A percentile compares a stretch with the other conserved stretches of the same genome.
Evolutionary conservation across 1,140 invertebrate species (phyloP).

Genomic region (Meloidogyne hapla): DNA sequence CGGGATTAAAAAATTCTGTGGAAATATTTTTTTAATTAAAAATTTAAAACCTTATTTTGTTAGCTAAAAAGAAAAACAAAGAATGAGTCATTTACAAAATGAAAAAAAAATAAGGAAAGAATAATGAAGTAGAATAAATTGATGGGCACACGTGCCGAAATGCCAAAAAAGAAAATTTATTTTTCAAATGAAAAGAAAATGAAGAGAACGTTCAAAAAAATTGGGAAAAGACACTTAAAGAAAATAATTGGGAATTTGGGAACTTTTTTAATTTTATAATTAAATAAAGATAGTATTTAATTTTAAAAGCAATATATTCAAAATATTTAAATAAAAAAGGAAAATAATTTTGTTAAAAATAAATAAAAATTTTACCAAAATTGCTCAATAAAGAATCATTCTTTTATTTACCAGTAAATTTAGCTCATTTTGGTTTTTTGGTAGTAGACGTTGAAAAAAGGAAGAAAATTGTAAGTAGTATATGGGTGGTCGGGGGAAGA

Average conservation of each 20-base stretch:
- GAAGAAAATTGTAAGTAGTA: not conserved
- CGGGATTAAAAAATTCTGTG: too few species aligned
- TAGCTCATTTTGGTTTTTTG: not conserved
- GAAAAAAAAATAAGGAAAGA: not conserved
- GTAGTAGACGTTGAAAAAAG: not conserved
- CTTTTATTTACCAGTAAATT: not conserved
- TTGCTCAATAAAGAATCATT: not conserved
- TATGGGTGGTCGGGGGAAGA: not conserved
- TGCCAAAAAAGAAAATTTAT: not conserved
- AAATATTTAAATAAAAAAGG: not conserved
- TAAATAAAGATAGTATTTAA: too few species aligned
- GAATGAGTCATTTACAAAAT: not conserved
- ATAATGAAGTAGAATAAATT: slow-evolving; percentile 3
- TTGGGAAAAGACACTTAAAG: not conserved
- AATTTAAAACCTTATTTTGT: too few species aligned
- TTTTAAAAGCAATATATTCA: too few species aligned
- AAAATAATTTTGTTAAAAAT: not conserved
- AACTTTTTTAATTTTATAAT: too few species aligned
- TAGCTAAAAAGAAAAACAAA: not conserved
- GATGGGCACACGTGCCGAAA: slow-evolving; percentile 1
- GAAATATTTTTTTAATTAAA: too few species aligned
- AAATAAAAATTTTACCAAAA: not conserved
- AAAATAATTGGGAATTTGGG: too few species aligned
- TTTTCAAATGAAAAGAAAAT: not conserved
- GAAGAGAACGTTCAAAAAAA: not conserved